Evolutionary conservation across 2,113 vertebrate species (phyloP).

Genomic region (Myiozetetes cayanensis): DNA sequence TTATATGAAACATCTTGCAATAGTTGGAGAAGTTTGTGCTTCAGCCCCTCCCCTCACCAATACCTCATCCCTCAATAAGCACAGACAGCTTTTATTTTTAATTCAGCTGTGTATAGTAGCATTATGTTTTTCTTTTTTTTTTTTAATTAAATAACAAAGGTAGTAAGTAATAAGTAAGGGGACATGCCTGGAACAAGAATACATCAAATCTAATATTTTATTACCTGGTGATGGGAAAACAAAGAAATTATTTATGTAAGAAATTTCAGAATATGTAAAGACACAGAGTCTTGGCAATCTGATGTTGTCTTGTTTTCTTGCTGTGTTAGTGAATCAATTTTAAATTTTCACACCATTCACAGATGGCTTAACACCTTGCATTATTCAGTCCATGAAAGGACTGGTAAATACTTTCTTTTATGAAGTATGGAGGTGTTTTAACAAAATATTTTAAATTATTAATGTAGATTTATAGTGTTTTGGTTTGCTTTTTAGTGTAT

Average conservation of each 20-base stretch:
- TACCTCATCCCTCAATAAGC: not conserved
- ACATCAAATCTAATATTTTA: not conserved
- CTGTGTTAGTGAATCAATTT: not conserved
- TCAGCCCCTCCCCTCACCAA: rapidly evolving
- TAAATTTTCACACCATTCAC: not conserved
- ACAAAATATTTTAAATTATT: not conserved
- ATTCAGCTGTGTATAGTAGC: not conserved
- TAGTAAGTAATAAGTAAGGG: not conserved
- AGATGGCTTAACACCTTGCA: not conserved
- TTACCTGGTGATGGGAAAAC: not conserved
- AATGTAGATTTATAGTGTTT: not conserved
- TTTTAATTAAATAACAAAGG: not conserved
- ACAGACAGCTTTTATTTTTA: not conserved
- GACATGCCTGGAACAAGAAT: not conserved
- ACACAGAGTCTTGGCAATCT: not conserved
- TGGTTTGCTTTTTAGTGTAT: not conserved
- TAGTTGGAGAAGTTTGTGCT: not conserved
- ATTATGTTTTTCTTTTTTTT: not conserved
- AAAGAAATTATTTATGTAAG: not conserved
- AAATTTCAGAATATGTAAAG: not conserved
- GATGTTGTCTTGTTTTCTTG: not conserved
- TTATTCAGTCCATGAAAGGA: not conserved
- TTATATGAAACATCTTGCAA: not conserved
- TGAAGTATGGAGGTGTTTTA: not conserved
- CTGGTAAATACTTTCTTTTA: not conserved